These are phyloP conservation scores for Trematocara marginatum DNA, from an alignment of 2,113 vertebrate species.

Conservation along the genomic window DNA sequence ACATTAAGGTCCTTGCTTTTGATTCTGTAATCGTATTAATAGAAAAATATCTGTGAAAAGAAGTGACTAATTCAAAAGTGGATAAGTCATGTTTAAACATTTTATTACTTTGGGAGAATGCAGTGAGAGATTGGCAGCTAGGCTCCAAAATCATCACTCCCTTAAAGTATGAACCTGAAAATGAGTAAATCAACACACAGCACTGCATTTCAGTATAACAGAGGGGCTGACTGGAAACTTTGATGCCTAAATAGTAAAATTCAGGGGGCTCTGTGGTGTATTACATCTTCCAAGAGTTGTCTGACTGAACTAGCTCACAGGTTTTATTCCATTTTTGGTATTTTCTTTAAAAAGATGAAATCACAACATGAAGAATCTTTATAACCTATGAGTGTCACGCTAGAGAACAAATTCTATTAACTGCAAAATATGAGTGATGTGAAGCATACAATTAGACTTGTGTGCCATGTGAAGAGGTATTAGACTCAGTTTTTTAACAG, in stretches of 20 bases:
- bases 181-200: background rate
- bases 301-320: background rate
- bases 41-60: background rate
- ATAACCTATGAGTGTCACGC: background rate
- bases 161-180: background rate
- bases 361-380: background rate
- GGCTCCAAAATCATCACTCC: background rate
- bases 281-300: background rate
- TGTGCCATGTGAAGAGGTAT: background rate
- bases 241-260: background rate
- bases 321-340: background rate
- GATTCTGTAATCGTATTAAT: background rate
- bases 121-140: background rate
- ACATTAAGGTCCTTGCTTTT: background rate
- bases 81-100: background rate
- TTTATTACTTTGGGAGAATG: background rate
- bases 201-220: background rate
- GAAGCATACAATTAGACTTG: background rate
- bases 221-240: background rate
- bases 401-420: background rate
- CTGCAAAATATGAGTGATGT: background rate
- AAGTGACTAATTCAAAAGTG: background rate
- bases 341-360: background rate
- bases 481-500: background rate
- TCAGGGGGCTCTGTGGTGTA: background rate